phyloP scores from a whole-genome alignment of 1,140 invertebrate species.

The Pararge aegeria region DNA sequence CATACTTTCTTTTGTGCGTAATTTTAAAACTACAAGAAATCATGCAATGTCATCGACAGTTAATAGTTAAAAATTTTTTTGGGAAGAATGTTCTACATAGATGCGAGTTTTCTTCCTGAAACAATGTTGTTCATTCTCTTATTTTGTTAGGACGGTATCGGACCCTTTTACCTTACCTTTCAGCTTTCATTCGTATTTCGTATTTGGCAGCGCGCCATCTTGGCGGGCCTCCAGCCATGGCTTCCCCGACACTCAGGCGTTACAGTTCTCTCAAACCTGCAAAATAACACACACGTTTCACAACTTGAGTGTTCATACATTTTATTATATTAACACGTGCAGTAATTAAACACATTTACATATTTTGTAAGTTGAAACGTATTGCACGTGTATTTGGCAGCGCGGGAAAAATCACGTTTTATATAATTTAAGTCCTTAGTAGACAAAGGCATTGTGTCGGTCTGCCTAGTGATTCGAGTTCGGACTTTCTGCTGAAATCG shows the following conservation, averaged over 20 bases:
- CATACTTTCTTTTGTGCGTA: too few species aligned
- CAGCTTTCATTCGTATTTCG: constrained; percentile 47
- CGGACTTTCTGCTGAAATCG: constrained; percentile 20
- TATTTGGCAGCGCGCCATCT: constrained; percentile 63
- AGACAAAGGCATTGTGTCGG: constrained; percentile 28
- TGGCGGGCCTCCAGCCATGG: constrained; percentile 51
- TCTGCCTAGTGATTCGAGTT: constrained; percentile 30
- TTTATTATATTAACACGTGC: constrained; percentile 1
- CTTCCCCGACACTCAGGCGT: constrained; percentile 31
- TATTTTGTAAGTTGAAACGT: constrained; percentile 13
- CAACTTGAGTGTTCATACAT: background rate
- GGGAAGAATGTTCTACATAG: too few species aligned
- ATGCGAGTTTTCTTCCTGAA: too few species aligned
- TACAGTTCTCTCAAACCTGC: constrained; percentile 48
- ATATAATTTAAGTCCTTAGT: constrained; percentile 2
- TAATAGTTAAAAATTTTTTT: too few species aligned
- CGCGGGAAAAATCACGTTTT: constrained; percentile 20
- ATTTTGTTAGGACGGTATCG: background rate
- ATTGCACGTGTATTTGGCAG: constrained; percentile 11
- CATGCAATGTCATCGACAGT: too few species aligned
- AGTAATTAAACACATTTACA: constrained; percentile 1
- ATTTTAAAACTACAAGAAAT: too few species aligned
- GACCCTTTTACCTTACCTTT: constrained; percentile 37
- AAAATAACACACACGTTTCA: constrained; percentile 10
- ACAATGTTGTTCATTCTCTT: too few species aligned